phyloP scores from a whole-genome alignment of 1,140 invertebrate genomes.

The Temnothorax nylanderi region DNA sequence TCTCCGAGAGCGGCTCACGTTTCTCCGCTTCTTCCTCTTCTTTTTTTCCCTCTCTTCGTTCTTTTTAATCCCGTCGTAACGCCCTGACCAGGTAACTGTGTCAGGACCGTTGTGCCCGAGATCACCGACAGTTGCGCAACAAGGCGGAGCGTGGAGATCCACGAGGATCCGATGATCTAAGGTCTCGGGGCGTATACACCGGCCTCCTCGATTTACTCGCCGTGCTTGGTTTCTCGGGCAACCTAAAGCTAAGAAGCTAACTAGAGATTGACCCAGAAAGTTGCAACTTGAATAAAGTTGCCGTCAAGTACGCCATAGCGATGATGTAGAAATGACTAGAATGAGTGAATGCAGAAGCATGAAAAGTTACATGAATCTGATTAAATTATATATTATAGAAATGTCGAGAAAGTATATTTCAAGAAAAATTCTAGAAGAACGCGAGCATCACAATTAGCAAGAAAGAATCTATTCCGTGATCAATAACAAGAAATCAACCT shows the following conservation, averaged over 20 bases:
- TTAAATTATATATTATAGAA: neutral
- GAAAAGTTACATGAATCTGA: neutral
- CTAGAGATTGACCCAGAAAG: conserved; percentile 73
- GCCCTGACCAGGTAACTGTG: conserved; percentile 78
- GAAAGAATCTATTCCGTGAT: neutral
- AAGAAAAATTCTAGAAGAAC: conserved; percentile 10
- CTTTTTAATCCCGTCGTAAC: conserved; percentile 60
- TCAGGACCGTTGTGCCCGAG: conserved; percentile 78
- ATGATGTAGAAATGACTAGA: conserved; percentile 38
- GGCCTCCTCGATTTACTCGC: conserved; percentile 74
- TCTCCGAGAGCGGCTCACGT: conserved; percentile 62
- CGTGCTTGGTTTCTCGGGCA: conserved; percentile 66
- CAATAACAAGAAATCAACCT: neutral
- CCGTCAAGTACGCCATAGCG: conserved; percentile 49
- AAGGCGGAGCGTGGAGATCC: conserved; percentile 72
- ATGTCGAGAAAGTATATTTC: neutral
- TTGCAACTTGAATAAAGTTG: conserved; percentile 62
- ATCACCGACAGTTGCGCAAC: conserved; percentile 78
- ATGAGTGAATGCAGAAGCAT: neutral
- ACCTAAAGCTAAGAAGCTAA: conserved; percentile 68
- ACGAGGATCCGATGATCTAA: conserved; percentile 78
- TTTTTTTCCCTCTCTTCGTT: conserved; percentile 11
- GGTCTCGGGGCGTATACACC: conserved; percentile 69
- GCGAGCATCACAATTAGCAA: neutral
- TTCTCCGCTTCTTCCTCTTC: conserved; percentile 60